Evolutionary conservation across 2,797 vertebrate genomes (phyloP), one percentile per base, ranked within the genome.

Genomic region (Acanthurus lineatus): DNA sequence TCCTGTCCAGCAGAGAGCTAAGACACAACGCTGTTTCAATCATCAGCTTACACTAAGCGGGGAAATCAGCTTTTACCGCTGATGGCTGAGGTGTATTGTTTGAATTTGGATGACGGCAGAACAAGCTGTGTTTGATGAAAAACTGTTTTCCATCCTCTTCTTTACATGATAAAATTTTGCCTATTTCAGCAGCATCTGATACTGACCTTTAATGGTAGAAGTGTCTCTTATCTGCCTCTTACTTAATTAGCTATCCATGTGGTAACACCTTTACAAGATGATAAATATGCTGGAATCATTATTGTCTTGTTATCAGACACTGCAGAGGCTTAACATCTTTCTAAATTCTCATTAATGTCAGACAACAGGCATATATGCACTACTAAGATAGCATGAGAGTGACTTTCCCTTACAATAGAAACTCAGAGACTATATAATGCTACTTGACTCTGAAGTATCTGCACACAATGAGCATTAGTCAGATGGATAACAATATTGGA

Each of bases 191-290:
- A 15, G 28, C 38, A 68, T 80, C 69, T 75, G 73, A 73, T 42
- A 73, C 82, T 83, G 89, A 88, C 86, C 85, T 84, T 84, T 73
- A 62, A 57, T 49, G 59, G 68, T 80, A 73, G 64, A 63, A 76
- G 53, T 14, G 42, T 47, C 49, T 81, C 82, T 91, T 87, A 93
- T 92, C 87, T 83, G 47, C 20, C 40, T 68, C 54, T 58, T 45
- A 67, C 75, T 88, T 93, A 90, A 93, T 92, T 91, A 92, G 73
- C 85, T 58, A 75, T 69, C 82, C 64, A 62, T 62, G 86, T 73
- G 64, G 58, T 75, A 77, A 83, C 81, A 80, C 83, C 77, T 86
- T 86, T 81, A 88, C 83, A 85, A 78, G 47, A 78, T 73, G 20
- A 83, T 84, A 90, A 89, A 91, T 84, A 88, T 79, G 83, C 79